These are phyloP conservation scores for Macrotus californicus DNA, from an alignment of 2,113 vertebrate genomes.

Conservation along the genomic window DNA sequence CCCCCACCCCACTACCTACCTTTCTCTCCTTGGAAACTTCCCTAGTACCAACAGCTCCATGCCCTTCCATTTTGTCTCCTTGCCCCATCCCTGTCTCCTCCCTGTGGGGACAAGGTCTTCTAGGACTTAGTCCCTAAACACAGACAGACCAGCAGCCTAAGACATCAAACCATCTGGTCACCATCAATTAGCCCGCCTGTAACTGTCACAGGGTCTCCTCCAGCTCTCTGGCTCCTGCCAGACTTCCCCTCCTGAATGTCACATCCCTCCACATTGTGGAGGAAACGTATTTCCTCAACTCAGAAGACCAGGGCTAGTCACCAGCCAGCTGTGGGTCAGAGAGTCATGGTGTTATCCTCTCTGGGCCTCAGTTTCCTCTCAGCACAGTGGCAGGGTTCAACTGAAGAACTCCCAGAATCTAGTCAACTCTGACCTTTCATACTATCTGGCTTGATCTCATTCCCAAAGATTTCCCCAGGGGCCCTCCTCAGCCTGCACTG, in stretches of 20 bases:
- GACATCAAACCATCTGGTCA: not conserved
- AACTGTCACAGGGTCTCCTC: not conserved
- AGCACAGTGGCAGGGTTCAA: fast-evolving
- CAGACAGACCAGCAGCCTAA: not conserved
- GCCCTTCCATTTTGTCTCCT: not conserved
- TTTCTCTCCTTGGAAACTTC: not conserved
- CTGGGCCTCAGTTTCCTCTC: not conserved
- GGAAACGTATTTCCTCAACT: not conserved
- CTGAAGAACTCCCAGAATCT: not conserved
- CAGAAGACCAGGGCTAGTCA: not conserved
- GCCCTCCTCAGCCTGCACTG: not conserved
- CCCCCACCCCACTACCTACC: not conserved
- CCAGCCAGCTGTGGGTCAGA: not conserved
- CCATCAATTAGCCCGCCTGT: not conserved
- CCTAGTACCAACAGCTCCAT: not conserved
- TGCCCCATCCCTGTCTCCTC: not conserved
- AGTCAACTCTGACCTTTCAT: not conserved
- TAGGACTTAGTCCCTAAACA: not conserved
- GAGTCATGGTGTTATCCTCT: not conserved
- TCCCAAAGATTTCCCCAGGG: not conserved
- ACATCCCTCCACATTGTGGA: too few relatives aligned
- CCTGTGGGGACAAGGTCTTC: not conserved
- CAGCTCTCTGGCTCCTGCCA: not conserved
- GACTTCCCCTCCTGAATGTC: not conserved
- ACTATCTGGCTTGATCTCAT: not conserved